These are phyloP conservation scores for Aphaenogaster floridana DNA, from an alignment of 1,140 invertebrate species.

Conservation along the genomic window DNA sequence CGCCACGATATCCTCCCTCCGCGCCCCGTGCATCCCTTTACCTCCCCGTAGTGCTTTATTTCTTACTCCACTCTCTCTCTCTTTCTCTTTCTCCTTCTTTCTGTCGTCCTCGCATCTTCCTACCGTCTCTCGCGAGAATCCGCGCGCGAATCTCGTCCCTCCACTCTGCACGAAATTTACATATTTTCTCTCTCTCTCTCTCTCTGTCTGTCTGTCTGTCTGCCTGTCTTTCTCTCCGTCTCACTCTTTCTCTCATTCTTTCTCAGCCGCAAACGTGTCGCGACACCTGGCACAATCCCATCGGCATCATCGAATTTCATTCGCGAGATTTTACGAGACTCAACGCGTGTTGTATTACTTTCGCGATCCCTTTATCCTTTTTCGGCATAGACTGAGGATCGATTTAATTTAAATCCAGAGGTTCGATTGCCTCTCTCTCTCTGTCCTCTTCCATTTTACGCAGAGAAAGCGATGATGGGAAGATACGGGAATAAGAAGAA, in stretches of 20 bases:
- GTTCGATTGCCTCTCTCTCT: neutral
- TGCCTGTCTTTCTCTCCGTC: neutral
- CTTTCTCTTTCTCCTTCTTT: slow-evolving; percentile 12
- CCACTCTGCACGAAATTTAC: slow-evolving; percentile 50
- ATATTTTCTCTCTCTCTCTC: slow-evolving; percentile 29
- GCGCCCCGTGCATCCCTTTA: slow-evolving; percentile 25
- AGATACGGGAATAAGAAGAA: neutral
- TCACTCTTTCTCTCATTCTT: neutral
- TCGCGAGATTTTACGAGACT: slow-evolving; percentile 22
- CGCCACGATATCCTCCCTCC: neutral
- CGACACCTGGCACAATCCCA: slow-evolving; percentile 59
- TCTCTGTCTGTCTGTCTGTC: neutral
- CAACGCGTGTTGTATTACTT: neutral
- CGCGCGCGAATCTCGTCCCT: slow-evolving; percentile 46
- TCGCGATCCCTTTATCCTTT: neutral
- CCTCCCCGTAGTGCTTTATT: slow-evolving; percentile 42
- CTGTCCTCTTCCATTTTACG: neutral
- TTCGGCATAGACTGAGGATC: neutral
- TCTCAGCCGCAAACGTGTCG: neutral
- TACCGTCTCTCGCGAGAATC: slow-evolving; percentile 35
- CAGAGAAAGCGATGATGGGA: neutral
- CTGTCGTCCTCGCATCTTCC: neutral
- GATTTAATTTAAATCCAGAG: neutral
- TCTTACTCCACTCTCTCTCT: slow-evolving; percentile 41
- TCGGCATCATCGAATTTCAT: slow-evolving; percentile 53